A percentile compares a stretch with the other conserved stretches of the same genome.
Conservation (phyloP, 2,888 invertebrate genomes). For the Amiota mariae region DNA sequence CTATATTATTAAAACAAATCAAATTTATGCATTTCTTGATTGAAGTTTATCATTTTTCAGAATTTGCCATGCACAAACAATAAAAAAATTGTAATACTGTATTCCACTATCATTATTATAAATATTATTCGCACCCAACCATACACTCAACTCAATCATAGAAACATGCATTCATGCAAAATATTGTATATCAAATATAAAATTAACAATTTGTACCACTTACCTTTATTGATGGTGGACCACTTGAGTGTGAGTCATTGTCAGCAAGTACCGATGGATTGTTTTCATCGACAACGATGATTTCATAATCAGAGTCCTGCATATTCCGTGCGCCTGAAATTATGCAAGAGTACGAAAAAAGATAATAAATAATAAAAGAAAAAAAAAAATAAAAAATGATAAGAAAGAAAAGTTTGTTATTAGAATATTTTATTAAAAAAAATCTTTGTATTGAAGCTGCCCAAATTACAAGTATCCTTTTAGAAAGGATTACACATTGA, state of each 20-base stretch:
- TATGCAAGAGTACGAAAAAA: not conserved
- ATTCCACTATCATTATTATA: no score
- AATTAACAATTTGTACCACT: constrained; percentile 44
- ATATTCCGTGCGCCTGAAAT: constrained; percentile 72
- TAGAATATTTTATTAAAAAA: no score
- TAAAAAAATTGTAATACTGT: no score
- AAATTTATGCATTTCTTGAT: no score
- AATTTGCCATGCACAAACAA: no score
- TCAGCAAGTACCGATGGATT: constrained; percentile 88
- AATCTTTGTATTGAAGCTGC: no score
- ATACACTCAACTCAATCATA: not conserved
- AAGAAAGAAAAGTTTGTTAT: not conserved
- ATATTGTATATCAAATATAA: not conserved
- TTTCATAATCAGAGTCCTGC: constrained; percentile 90
- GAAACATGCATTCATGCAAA: not conserved
- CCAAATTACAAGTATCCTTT: no score
- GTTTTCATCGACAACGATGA: constrained; percentile 91
- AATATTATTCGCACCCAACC: not conserved
- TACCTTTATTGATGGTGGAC: constrained; percentile 90
- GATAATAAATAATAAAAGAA: constrained; percentile 15
- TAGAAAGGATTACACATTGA: no score
- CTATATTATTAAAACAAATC: no score
- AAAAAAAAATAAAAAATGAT: constrained; percentile 8
- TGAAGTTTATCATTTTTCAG: no score
- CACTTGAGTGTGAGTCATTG: constrained; percentile 83